phyloP scores from a whole-genome alignment of 1,140 invertebrate species.

The Drosophila jambulina region DNA sequence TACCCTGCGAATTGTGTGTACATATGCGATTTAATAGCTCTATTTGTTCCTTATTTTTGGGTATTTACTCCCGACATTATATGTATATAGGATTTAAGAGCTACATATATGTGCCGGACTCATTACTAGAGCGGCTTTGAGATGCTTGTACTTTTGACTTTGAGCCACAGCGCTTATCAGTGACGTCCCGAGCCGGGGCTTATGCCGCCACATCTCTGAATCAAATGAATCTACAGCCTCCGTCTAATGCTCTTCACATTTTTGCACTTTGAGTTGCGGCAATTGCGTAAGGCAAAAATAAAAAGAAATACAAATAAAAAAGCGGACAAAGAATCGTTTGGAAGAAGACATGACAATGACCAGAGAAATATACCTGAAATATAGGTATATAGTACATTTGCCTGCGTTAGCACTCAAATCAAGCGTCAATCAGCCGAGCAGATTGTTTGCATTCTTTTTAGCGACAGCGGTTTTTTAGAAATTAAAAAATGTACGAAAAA shows the following conservation, averaged over 20 bases:
- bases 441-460: conserved; percentile 47
- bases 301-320: conserved; percentile 1
- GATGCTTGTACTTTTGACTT: conserved; percentile 68
- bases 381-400: conserved; percentile 5
- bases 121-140: neutral
- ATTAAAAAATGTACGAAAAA: neutral
- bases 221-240: conserved; percentile 1
- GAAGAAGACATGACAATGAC: conserved; percentile 25
- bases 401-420: conserved; percentile 29
- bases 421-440: conserved; percentile 41
- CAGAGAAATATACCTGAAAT: conserved; percentile 19
- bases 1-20: neutral
- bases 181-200: conserved; percentile 59
- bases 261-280: conserved; percentile 40
- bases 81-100: conserved; percentile 4
- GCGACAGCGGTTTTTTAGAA: conserved; percentile 25
- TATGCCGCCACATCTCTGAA: conserved; percentile 15
- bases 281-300: conserved; percentile 36
- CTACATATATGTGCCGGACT: neutral
- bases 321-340: conserved; percentile 31
- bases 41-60: neutral
- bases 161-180: conserved; percentile 65
- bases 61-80: conserved; percentile 5
- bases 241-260: conserved; percentile 3
- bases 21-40: neutral